Conservation (phyloP, 2,113 vertebrate genomes). For the Eptesicus fuscus region DNA sequence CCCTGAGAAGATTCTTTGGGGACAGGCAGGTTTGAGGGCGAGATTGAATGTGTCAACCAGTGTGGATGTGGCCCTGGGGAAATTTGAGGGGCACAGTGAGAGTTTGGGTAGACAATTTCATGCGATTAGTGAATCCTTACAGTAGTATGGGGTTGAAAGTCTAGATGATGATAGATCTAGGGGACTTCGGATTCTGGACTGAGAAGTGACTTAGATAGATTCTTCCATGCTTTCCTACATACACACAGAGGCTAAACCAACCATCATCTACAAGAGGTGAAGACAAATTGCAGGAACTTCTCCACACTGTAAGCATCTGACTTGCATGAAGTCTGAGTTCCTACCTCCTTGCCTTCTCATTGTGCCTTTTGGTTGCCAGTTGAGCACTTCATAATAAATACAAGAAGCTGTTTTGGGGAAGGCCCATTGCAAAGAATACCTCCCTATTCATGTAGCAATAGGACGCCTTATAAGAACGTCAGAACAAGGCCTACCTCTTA, state of each 20-base stretch:
- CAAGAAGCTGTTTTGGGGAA: not conserved
- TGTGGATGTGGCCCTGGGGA: not conserved
- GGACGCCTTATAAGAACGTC: not conserved
- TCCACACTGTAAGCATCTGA: rapidly evolving
- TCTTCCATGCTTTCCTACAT: not conserved
- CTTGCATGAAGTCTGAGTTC: not conserved
- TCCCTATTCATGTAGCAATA: not conserved
- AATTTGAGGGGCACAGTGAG: not conserved
- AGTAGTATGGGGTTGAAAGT: not conserved
- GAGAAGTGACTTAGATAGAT: not conserved
- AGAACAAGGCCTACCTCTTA: constrained; percentile 84
- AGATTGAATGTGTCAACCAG: rapidly evolving
- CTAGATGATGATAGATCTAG: not conserved
- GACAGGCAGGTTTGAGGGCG: not conserved
- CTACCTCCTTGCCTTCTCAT: not conserved
- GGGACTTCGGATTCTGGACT: not conserved
- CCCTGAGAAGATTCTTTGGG: not conserved
- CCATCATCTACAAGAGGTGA: not conserved
- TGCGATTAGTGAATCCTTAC: not conserved
- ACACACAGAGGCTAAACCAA: not conserved
- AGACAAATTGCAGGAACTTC: not conserved
- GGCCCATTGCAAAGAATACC: not conserved
- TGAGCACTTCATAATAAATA: not conserved
- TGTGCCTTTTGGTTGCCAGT: not conserved
- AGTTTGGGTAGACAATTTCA: not conserved